Evolutionary conservation across 2,888 invertebrate genomes (phyloP).

Genomic region (Asteroscopus sphinx): DNA sequence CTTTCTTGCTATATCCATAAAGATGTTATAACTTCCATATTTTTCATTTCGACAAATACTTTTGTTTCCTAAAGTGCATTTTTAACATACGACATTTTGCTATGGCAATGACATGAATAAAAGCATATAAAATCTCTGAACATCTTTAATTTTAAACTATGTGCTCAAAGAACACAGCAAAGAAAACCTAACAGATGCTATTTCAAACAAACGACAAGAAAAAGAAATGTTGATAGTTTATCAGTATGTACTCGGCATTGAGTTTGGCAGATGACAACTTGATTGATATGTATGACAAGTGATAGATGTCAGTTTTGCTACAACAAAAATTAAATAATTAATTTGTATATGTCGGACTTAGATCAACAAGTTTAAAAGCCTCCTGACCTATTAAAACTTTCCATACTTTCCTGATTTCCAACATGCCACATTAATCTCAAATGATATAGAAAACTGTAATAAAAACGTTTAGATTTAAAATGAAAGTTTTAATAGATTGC

Average conservation of each 20-base stretch:
- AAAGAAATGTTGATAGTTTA: constrained; percentile 8
- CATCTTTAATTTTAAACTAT: background rate
- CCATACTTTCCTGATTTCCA: background rate
- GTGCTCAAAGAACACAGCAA: constrained; percentile 4
- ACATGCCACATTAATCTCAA: background rate
- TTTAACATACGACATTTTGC: no score
- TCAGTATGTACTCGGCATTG: constrained; percentile 10
- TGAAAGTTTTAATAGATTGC: constrained; percentile 36
- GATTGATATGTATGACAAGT: constrained; percentile 17
- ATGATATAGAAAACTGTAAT: constrained; percentile 25
- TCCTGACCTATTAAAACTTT: background rate
- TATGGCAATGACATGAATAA: no score
- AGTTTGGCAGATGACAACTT: constrained; percentile 34
- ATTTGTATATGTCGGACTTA: background rate
- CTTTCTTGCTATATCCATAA: no score
- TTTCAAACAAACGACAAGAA: constrained; percentile 9
- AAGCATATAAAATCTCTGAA: constrained; percentile 1
- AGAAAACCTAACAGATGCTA: constrained; percentile 12
- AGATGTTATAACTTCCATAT: no score
- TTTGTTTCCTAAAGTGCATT: no score
- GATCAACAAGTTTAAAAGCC: background rate
- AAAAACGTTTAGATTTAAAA: constrained; percentile 18
- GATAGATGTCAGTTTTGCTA: constrained; percentile 28
- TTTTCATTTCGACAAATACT: no score
- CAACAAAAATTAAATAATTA: constrained; percentile 3